Evolutionary conservation across 2,113 vertebrate species (phyloP), one percentile per base, ranked within the genome.

Genomic region (Chionodraco myersi): DNA sequence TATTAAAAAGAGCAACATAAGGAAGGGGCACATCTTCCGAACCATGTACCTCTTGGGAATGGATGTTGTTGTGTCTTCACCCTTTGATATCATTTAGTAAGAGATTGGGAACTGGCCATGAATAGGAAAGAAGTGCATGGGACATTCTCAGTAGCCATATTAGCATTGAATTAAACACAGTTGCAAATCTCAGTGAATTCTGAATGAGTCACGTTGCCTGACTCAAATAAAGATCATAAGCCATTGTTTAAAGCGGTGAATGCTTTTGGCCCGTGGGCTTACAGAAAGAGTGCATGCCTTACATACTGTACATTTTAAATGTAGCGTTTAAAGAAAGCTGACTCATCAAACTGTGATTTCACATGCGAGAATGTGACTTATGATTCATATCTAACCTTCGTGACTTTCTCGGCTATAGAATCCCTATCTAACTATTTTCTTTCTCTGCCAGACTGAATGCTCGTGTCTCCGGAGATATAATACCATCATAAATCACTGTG

Each of bases 401-500:
- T 84, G 57, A 72, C 57, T n/a, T 48, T 63, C 70, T 61, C 0
- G 0, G 70, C 77, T 48, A 44, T 77, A 63, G 72, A 85, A 36
- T 73, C 67, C 45, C 51, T 56, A 34, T 84, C 52, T 52, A 21
- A 51, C 68, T 66, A 48, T 85, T 76, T 84, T 80, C 54, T 63
- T 70, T 77, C 48, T 18, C 30, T 82, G 36, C 69, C 67, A 68
- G 79, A 71, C 16, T 3, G 67, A 66, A 65, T 10, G 36, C 51
- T 66, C 66, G 58, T 14, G 23, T 68, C 63, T 76, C 49, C 0
- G n/a, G 74, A 72, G 75, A 83, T 57, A 63, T 53, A 72, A 84
- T 68, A 53, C 70, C 67, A 71, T 65, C 85, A 74, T 88, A 74
- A 88, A 80, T 89, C 90, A 81, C 12, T n/a, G 21, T 13, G 64